Evolutionary conservation across 2,888 invertebrate genomes (phyloP).

Genomic region (Idaea biselata): DNA sequence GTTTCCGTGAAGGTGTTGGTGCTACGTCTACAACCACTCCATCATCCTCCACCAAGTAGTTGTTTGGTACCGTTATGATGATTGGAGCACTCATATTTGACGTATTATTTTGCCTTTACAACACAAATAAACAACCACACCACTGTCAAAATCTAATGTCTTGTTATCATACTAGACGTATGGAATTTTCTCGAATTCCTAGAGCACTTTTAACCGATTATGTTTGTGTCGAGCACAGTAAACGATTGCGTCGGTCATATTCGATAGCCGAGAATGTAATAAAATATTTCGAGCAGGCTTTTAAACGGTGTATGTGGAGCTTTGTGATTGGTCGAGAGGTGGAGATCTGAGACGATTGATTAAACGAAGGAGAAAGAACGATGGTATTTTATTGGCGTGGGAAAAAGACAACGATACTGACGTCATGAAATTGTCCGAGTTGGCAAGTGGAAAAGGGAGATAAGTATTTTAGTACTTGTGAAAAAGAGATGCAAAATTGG

Average conservation of each 20-base stretch:
- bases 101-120: constrained; percentile 35
- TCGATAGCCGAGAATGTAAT: constrained; percentile 55
- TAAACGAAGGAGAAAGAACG: constrained; percentile 30
- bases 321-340: constrained; percentile 57
- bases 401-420: constrained; percentile 11
- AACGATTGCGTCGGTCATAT: constrained; percentile 66
- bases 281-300: constrained; percentile 45
- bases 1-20: constrained; percentile 77
- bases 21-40: constrained; percentile 57
- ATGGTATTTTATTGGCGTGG: background rate
- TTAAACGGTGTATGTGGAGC: constrained; percentile 63
- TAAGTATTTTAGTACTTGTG: background rate
- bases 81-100: constrained; percentile 73
- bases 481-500: constrained; percentile 8
- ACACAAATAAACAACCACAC: constrained; percentile 45
- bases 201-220: constrained; percentile 54
- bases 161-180: constrained; percentile 54
- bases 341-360: constrained; percentile 32
- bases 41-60: constrained; percentile 65
- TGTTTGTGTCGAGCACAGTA: constrained; percentile 49
- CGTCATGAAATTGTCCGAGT: constrained; percentile 14
- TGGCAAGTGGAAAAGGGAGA: constrained; percentile 12
- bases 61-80: constrained; percentile 75
- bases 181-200: constrained; percentile 41
- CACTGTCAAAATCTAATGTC: constrained; percentile 38